phyloP scores from a whole-genome alignment of 2,888 invertebrate genomes.

The Hoplodrina ambigua region DNA sequence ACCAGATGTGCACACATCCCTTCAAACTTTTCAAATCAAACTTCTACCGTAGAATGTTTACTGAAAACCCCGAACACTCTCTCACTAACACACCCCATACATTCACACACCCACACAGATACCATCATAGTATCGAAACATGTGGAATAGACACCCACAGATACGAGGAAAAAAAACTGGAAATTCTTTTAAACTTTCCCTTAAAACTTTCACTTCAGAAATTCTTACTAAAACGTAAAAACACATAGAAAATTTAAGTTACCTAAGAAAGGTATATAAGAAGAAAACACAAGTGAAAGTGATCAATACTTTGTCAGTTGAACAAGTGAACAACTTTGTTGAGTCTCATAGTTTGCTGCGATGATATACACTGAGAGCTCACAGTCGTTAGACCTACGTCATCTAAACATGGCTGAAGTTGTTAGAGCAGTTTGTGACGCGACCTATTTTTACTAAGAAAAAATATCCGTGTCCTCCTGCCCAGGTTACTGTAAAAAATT shows the following conservation, averaged over 20 bases:
- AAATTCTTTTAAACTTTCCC: slow-evolving; percentile 1
- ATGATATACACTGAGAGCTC: background rate
- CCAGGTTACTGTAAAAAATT: too few relatives aligned
- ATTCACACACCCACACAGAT: background rate
- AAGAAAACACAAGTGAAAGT: background rate
- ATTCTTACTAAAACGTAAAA: background rate
- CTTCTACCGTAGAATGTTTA: slow-evolving; percentile 38
- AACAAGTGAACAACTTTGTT: background rate
- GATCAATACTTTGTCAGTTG: slow-evolving; percentile 21
- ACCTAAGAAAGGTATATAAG: background rate
- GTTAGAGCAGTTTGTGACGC: too few relatives aligned
- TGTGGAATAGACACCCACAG: background rate
- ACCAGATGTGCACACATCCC: slow-evolving; percentile 4
- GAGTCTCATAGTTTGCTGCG: background rate
- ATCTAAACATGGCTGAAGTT: too few relatives aligned
- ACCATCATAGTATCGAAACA: background rate
- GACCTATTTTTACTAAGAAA: too few relatives aligned
- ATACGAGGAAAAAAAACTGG: background rate
- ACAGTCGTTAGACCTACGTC: too few relatives aligned
- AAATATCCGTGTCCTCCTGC: too few relatives aligned
- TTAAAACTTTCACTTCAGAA: background rate
- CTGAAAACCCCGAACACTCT: slow-evolving; percentile 12
- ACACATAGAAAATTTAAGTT: background rate
- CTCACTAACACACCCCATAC: background rate
- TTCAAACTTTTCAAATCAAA: slow-evolving; percentile 57